Evolutionary conservation across 2,113 vertebrate species (phyloP), one percentile per base, ranked within the genome.

Genomic region (Cochlearius cochlearius): DNA sequence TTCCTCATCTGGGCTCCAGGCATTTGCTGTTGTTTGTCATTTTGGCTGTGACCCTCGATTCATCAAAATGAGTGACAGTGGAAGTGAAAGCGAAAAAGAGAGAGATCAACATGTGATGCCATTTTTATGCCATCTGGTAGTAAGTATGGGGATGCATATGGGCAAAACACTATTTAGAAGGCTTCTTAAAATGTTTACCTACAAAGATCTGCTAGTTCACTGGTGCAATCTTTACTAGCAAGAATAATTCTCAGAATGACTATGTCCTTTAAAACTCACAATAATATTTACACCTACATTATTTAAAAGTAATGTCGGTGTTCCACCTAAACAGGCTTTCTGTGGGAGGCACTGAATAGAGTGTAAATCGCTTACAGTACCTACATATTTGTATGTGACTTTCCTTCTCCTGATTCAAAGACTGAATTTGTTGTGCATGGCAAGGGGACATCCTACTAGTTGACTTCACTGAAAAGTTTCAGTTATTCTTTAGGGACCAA

Each of bases 111-210:
- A 93, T 83, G 62, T 76, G 60, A 92, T 94, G 59, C 50, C 78
- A 83, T 90, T 93, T 91, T 80, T 80, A 58, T 55, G 56, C 75
- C 93, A 95, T 88, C 85, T 96, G 66, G 59, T 66, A 82, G 50
- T 41, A 83, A 73, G 67, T 66, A 90, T 77, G 92, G 58, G 45
- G 12, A 68, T 59, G 23, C 86, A 97, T 75, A 96, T 60, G 81
- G 69, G 62, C 22, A 90, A 77, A 92, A 67, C 38, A 39, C 23
- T 63, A 45, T 67, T 94, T 59, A 81, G 62, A 87, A 85, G 59
- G 19, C n/a, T 85, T 82, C 74, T 83, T 86, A 80, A 86, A 90
- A 79, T 77, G 19, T 92, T 97, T 96, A 74, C 50, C 75, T 86
- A 69, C 25, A 91, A 77, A 80, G 75, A 47, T 23, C n/a, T 90